Conservation (phyloP, 2,888 invertebrate genomes). For the Diplolepis rosae region DNA sequence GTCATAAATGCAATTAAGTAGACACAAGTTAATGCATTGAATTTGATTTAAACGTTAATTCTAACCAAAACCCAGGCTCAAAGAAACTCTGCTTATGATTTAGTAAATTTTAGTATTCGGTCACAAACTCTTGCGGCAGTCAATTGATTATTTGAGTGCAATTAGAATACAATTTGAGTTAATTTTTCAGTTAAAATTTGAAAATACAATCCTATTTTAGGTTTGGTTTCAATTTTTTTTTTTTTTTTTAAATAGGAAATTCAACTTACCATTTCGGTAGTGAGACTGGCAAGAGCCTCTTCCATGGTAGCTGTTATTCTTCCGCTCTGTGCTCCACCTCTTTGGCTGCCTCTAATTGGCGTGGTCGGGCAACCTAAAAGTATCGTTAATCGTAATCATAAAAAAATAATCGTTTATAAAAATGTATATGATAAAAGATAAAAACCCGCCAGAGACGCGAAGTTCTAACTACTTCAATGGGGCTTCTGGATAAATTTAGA, state of each 20-base stretch:
- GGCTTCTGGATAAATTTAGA: background rate
- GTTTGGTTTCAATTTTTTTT: background rate
- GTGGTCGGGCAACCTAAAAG: constrained; percentile 80
- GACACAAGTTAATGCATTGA: no score
- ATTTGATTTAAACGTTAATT: background rate
- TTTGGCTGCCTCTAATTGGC: constrained; percentile 72
- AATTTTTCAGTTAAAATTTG: background rate
- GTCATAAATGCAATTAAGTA: background rate
- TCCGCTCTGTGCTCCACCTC: constrained; percentile 60
- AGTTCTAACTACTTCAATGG: constrained; percentile 6
- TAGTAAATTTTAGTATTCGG: background rate
- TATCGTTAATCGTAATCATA: constrained; percentile 51
- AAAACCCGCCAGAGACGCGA: background rate
- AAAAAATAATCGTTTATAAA: background rate
- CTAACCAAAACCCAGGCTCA: background rate
- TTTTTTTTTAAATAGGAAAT: background rate
- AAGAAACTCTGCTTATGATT: background rate
- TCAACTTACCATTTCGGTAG: constrained; percentile 88
- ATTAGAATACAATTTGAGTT: background rate
- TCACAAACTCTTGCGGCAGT: background rate
- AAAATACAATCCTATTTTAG: background rate
- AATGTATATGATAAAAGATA: background rate
- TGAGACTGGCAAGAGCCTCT: constrained; percentile 86
- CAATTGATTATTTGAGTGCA: background rate
- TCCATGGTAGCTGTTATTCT: constrained; percentile 77